phyloP scores from a whole-genome alignment of 2,888 invertebrate species.

The Adela reaumurella region DNA sequence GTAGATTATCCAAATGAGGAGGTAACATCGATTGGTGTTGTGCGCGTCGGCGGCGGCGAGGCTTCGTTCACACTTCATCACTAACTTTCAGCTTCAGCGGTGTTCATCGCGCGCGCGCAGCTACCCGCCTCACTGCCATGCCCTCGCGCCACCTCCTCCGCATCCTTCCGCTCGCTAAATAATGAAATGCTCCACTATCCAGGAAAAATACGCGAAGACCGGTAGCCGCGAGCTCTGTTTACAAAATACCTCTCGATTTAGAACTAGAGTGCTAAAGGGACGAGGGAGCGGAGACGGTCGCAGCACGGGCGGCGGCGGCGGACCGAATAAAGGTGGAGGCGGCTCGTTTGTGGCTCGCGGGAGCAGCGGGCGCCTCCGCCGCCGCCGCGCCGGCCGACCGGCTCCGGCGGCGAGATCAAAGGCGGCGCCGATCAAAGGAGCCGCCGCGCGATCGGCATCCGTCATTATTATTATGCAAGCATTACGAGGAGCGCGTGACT shows the following conservation, averaged over 20 bases:
- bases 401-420: constrained; percentile 53
- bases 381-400: constrained; percentile 36
- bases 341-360: constrained; percentile 48
- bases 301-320: constrained; percentile 33
- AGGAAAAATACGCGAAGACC: constrained; percentile 15
- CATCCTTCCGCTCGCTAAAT: no score
- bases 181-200: no score
- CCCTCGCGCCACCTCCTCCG: constrained; percentile 17
- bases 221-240: constrained; percentile 48
- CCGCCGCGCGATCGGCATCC: constrained; percentile 58
- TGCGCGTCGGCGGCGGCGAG: no score
- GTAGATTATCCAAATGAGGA: no score
- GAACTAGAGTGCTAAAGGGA: constrained; percentile 53
- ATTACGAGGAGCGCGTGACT: constrained; percentile 56
- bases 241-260: constrained; percentile 54
- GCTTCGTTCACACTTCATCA: constrained; percentile 15
- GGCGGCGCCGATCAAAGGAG: constrained; percentile 50
- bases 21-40: no score
- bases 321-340: constrained; percentile 51
- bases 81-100: constrained; percentile 16
- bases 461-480: constrained; percentile 59
- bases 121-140: constrained; percentile 45
- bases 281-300: constrained; percentile 19
- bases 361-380: constrained; percentile 49
- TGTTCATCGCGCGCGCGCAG: constrained; percentile 13